Conservation (phyloP, 2,888 invertebrate species). For the Stenolophus ochropezus region DNA sequence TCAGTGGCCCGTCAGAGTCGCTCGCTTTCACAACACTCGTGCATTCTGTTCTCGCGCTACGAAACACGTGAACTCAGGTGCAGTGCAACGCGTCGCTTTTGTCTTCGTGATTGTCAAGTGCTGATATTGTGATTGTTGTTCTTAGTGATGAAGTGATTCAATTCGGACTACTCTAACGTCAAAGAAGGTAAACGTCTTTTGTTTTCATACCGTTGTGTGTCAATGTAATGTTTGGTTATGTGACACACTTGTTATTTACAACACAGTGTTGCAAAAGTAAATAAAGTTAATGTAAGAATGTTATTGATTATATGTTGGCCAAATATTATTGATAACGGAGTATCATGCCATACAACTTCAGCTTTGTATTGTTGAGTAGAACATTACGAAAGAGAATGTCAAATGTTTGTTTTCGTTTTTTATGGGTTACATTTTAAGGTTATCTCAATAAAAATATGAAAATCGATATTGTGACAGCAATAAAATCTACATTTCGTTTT, state of each 20-base stretch:
- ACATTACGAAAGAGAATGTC: too few relatives aligned
- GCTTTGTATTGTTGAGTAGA: neutral
- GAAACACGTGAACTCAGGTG: constrained; percentile 30
- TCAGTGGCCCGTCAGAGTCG: constrained; percentile 27
- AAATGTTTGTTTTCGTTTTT: too few relatives aligned
- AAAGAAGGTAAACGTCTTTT: neutral
- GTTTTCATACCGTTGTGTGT: neutral
- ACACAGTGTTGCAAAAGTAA: neutral
- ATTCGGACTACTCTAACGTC: neutral
- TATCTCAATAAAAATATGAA: neutral
- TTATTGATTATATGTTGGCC: neutral
- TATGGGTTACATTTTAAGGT: too few relatives aligned
- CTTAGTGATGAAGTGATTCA: constrained; percentile 9
- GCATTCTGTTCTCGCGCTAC: neutral
- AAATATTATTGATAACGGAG: neutral
- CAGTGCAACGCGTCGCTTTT: neutral
- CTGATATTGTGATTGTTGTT: constrained; percentile 16
- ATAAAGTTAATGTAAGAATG: neutral
- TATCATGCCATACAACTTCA: too few relatives aligned
- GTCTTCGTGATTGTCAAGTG: constrained; percentile 9
- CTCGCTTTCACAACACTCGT: constrained; percentile 16
- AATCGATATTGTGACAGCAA: neutral
- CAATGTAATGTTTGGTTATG: neutral
- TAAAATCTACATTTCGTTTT: neutral
- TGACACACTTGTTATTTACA: neutral